Percentiles rank a stretch among this genome's conserved stretches.
Evolutionary conservation across 2,888 invertebrate species (phyloP).

Genomic region (Microplitis deprimator): DNA sequence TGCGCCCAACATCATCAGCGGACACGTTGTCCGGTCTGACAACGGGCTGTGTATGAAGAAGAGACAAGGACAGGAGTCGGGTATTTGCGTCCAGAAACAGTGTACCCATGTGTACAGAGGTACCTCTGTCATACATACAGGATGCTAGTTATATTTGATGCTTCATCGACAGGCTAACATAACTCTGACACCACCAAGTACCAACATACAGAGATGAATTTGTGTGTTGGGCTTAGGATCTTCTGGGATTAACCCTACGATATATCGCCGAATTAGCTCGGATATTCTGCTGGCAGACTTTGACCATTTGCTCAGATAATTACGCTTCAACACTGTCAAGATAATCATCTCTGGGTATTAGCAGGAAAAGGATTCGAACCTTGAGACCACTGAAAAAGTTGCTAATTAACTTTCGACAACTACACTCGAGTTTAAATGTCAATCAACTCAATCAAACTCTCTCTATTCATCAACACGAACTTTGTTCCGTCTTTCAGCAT

Average conservation of each 20-base stretch:
- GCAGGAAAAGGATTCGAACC: no score
- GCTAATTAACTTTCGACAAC: no score
- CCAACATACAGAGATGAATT: neutral
- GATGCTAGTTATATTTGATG: neutral
- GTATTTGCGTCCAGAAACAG: neutral
- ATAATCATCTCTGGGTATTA: neutral
- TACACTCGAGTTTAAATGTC: no score
- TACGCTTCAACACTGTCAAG: neutral
- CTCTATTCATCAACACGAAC: no score
- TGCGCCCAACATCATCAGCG: conserved; percentile 12
- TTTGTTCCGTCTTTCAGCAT: no score
- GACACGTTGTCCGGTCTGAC: conserved; percentile 8
- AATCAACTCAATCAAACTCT: no score
- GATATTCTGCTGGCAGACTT: conserved; percentile 45
- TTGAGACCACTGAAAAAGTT: no score
- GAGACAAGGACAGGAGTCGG: neutral
- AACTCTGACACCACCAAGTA: neutral
- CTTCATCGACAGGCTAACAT: neutral
- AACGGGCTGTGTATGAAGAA: neutral
- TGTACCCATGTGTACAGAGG: neutral
- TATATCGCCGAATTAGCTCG: conserved; percentile 51
- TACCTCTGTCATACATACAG: neutral
- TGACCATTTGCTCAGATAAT: conserved; percentile 24
- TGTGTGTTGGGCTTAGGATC: conserved; percentile 44
- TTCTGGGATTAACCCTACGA: conserved; percentile 52